phyloP scores from a whole-genome alignment of 2,113 vertebrate genomes.

The Tautogolabrus adspersus region DNA sequence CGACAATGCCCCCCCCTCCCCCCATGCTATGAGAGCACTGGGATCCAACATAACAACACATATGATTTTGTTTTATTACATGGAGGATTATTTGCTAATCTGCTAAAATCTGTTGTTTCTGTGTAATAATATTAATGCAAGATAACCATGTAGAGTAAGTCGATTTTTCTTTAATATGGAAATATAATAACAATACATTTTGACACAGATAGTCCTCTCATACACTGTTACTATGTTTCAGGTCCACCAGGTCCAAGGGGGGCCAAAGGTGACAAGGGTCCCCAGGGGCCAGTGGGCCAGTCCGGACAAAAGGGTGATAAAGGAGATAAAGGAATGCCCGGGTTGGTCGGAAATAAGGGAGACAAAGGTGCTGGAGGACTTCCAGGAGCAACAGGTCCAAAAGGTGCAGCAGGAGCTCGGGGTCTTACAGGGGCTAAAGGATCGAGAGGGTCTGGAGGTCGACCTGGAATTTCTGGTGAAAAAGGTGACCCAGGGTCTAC shows the following conservation, averaged over 20 bases:
- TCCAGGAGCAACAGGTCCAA: conserved; percentile 87
- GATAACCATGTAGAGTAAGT: too few species aligned
- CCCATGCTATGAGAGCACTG: too few species aligned
- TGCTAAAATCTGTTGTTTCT: too few species aligned
- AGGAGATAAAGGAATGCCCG: conserved; percentile 91
- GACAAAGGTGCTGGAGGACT: conserved; percentile 90
- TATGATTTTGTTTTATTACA: too few species aligned
- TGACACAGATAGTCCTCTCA: neutral
- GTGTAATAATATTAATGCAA: too few species aligned
- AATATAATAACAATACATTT: neutral
- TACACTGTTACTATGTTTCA: conserved; percentile 77
- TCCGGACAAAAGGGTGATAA: conserved; percentile 92
- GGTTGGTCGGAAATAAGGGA: conserved; percentile 87
- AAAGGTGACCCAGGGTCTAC: conserved; percentile 90
- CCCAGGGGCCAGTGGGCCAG: conserved; percentile 89
- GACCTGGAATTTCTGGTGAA: conserved; percentile 89
- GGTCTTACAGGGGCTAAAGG: conserved; percentile 92
- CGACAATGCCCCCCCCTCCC: too few species aligned
- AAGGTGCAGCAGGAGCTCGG: conserved; percentile 88
- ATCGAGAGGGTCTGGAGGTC: conserved; percentile 91
- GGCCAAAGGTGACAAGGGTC: conserved; percentile 92
- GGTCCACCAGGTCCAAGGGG: conserved; percentile 97
- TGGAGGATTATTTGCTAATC: too few species aligned
- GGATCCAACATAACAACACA: too few species aligned
- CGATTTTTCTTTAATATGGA: too few species aligned